phyloP scores from a whole-genome alignment of 2,797 vertebrate genomes.

The Molossus molossus region DNA sequence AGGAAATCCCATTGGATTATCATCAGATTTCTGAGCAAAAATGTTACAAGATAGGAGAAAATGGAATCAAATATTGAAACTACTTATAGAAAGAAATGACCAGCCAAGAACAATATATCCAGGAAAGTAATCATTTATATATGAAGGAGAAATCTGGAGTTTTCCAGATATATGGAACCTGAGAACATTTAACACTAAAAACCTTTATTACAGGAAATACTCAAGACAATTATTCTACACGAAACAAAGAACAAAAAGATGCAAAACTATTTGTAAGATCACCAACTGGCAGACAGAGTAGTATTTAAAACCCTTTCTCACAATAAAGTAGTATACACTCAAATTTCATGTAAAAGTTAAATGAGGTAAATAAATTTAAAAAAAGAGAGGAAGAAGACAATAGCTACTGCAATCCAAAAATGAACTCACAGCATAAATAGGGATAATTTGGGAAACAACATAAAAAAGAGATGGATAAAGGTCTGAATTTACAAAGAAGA shows the following conservation, averaged over 20 bases:
- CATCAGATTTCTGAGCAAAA: not conserved
- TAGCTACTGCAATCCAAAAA: not conserved
- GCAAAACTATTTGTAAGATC: not conserved
- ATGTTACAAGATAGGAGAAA: not conserved
- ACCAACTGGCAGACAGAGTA: not conserved
- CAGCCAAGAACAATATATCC: not conserved
- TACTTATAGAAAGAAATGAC: not conserved
- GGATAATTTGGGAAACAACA: not conserved
- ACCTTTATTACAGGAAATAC: not conserved
- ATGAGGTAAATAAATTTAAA: not conserved
- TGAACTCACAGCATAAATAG: not conserved
- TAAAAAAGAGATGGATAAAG: not conserved
- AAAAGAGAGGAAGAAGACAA: not conserved
- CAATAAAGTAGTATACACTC: not conserved
- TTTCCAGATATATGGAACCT: not conserved
- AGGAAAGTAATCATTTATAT: not conserved
- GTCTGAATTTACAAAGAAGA: not conserved
- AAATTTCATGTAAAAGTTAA: not conserved
- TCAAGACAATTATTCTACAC: not conserved
- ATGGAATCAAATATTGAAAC: not conserved
- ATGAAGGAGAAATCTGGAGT: not conserved
- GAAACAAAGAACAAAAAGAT: not conserved
- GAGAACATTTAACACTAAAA: not conserved
- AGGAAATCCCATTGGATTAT: not conserved
- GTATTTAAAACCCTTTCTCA: not conserved